Conservation (phyloP, 2,113 vertebrate species). For the Rhizomys pruinosus region DNA sequence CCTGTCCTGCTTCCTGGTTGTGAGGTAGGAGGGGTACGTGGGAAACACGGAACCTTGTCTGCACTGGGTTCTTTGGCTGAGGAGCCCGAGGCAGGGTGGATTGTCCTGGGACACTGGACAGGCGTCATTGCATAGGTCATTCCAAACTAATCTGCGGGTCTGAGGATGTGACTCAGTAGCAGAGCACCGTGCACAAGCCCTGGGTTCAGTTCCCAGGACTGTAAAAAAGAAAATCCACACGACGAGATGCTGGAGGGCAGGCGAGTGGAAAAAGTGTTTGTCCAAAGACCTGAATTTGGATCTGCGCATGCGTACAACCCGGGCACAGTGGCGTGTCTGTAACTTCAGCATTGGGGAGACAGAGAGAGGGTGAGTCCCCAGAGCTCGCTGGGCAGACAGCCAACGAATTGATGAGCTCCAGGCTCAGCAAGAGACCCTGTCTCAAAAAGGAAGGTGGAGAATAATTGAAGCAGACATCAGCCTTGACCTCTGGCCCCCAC, state of each 20-base stretch:
- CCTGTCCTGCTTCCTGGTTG: not conserved
- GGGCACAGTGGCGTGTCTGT: not conserved
- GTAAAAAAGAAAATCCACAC: too few species aligned
- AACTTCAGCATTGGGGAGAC: not conserved
- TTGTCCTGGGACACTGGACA: not conserved
- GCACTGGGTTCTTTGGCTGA: not conserved
- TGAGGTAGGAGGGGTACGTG: fast-evolving
- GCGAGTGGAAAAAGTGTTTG: not conserved
- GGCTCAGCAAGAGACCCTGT: not conserved
- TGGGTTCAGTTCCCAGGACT: not conserved
- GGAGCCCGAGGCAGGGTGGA: not conserved
- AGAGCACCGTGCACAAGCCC: not conserved
- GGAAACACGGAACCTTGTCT: not conserved
- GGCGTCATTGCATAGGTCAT: not conserved
- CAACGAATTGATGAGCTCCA: not conserved
- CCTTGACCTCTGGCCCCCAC: not conserved
- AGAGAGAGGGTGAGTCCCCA: not conserved
- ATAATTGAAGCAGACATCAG: not conserved
- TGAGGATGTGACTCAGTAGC: not conserved
- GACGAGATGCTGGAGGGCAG: not conserved
- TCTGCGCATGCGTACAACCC: not conserved
- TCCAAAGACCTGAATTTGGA: not conserved
- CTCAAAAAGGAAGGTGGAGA: not conserved
- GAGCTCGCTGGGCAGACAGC: too few species aligned
- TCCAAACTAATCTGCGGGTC: not conserved